Evolutionary conservation across 2,113 vertebrate genomes (phyloP).

Genomic region (Mastomys coucha): DNA sequence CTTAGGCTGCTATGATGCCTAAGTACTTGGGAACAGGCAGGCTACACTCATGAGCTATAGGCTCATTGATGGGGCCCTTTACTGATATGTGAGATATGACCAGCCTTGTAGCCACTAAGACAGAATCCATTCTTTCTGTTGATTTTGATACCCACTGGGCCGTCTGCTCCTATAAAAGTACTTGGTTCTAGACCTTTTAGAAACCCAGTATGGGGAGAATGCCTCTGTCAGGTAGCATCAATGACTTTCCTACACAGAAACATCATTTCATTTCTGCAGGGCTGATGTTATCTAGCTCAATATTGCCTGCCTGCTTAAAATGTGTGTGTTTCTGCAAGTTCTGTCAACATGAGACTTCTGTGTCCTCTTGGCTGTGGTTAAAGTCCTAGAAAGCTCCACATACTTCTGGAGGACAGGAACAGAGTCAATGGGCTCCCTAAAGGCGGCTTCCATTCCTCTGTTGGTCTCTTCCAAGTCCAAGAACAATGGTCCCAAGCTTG

Average conservation of each 20-base stretch:
- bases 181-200: neutral
- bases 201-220: neutral
- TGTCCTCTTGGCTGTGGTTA: neutral
- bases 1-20: neutral
- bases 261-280: neutral
- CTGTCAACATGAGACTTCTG: neutral
- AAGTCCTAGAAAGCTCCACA: neutral
- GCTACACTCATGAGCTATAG: neutral
- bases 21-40: neutral
- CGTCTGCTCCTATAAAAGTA: neutral
- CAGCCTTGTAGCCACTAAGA: neutral
- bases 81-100: neutral
- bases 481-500: neutral
- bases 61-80: neutral
- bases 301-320: neutral
- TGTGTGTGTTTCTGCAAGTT: neutral
- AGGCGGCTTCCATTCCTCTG: neutral
- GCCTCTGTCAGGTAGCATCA: neutral
- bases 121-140: neutral
- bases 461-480: neutral
- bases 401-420: neutral
- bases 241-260: neutral
- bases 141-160: neutral
- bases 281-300: neutral
- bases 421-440: neutral